Base-by-base conservation (phyloP, 2,888 invertebrate species). In the Falcaria lacertinaria region DNA sequence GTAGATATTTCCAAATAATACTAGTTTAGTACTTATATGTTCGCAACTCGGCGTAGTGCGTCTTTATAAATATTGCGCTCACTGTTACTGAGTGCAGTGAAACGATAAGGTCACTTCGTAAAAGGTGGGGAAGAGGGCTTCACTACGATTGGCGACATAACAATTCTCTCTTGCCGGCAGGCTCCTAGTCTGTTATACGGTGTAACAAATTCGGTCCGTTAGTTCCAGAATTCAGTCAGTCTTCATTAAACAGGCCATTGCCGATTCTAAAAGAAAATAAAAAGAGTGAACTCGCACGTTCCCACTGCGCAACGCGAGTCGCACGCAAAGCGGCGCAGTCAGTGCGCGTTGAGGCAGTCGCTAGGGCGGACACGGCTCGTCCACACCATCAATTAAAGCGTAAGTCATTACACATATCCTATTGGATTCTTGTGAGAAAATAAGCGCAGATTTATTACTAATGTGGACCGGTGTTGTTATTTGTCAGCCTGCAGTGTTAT, bases 51-150 rank as follows among this genome's bases (percentile, higher is more conserved):
- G 22, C 42, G 51, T 50, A 48, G 19, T 64, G 57, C 56, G 67
- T 62, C 46, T 68, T 63, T 28, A n/a, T n/a, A n/a, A 74, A 69
- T 55, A 71, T 58, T 74, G 73, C 75, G 73, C 46, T 66, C 59
- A 52, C 66, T 70, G 83, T 80, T 75, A 64, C 77, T 50, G 72
- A 81, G 81, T 85, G 86, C 86, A 80, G 64, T 66, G 63, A 66
- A 62, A 79, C 80, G 83, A 83, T 85, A 86, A 85, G 85, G 82
- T 84, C 83, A 78, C 67, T 68, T 64, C 64, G 69, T 47, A 14
- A 52, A 64, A 73, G 77, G 81, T 81, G 75, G 82, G 81, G 82
- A 80, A 59, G 52, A 54, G 57, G 54, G 66, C 64, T 64, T 70
- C 70, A 73, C 71, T 65, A 62, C 55, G 49, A 34, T 40, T 11